Base-by-base conservation (phyloP, 1,140 invertebrate genomes). In the Odontomachus brunneus region DNA sequence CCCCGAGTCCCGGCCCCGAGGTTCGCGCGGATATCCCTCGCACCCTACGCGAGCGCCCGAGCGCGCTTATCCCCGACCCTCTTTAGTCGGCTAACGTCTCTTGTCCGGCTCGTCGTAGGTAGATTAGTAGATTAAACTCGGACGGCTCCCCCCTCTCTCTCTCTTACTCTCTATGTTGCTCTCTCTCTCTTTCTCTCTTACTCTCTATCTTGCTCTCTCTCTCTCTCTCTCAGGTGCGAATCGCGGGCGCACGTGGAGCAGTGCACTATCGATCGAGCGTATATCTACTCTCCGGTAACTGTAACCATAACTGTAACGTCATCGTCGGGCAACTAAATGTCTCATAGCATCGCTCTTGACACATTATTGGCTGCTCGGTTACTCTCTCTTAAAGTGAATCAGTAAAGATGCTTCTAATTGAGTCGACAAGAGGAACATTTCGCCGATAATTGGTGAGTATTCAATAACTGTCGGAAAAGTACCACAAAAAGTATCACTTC, bases 101-200 rank as follows among this genome's bases (percentile, higher is more conserved):
- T 85, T n/a, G 38, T 53, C 60, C 63, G 57, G 66, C 38, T 44
- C 49, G 82, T 90, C 88, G 67, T 85, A 72, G 84, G 86, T 87
- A 78, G 84, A 87, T 90, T 85, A 87, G 84, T 87, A 84, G 87
- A 90, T 89, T 89, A 89, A 90, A 87, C 80, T 84, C 82, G 76
- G 62, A 62, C 74, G 51, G 26, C 17, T 22, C n/a, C 53, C 15
- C 33, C 26, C 51, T 71, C n/a, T n/a, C 15, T 53, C 51, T 53
- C 51, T 4, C 15, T 17, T 15, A 17, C 29, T 33, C 29, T 33
- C 29, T 33, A 2, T 33, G 2, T 33, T 5, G 2, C 29, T 33
- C 29, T 69, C 15, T 1, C 7, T 29, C 11, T 44, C 14, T 33
- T 5, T 33, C 29, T 33, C 29, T 33, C 29, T 33, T 33, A 3